Conservation (phyloP, 2,113 vertebrate genomes). For the Nesoenas mayeri region DNA sequence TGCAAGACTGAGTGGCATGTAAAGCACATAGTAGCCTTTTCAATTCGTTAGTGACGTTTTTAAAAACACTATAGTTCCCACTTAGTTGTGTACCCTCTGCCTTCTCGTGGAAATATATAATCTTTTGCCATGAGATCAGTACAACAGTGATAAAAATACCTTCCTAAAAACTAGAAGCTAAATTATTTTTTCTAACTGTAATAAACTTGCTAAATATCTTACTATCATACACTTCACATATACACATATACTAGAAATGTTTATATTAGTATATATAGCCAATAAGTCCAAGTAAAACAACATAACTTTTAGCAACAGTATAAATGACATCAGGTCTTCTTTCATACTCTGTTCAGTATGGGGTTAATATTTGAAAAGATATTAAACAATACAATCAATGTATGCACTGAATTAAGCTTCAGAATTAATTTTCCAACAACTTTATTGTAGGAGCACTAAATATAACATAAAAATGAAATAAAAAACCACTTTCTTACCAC, state of each 20-base stretch:
- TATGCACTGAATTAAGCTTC: neutral
- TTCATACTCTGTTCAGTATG: neutral
- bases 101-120: neutral
- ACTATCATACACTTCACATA: neutral
- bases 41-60: neutral
- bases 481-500: slow-evolving; percentile 72
- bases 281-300: neutral
- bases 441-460: neutral
- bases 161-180: neutral
- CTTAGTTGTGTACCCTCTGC: neutral
- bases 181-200: neutral
- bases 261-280: neutral
- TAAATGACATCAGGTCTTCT: neutral
- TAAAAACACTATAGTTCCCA: neutral
- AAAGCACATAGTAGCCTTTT: neutral
- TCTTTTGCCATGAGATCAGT: neutral
- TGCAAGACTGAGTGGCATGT: neutral
- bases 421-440: neutral
- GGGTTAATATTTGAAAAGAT: neutral
- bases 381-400: neutral
- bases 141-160: neutral
- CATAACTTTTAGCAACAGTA: neutral
- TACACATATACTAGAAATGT: neutral
- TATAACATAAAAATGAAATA: neutral
- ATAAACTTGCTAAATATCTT: neutral